These are phyloP conservation scores for Phaonia tiefii DNA, from an alignment of 2,888 invertebrate genomes.

Conservation along the genomic window DNA sequence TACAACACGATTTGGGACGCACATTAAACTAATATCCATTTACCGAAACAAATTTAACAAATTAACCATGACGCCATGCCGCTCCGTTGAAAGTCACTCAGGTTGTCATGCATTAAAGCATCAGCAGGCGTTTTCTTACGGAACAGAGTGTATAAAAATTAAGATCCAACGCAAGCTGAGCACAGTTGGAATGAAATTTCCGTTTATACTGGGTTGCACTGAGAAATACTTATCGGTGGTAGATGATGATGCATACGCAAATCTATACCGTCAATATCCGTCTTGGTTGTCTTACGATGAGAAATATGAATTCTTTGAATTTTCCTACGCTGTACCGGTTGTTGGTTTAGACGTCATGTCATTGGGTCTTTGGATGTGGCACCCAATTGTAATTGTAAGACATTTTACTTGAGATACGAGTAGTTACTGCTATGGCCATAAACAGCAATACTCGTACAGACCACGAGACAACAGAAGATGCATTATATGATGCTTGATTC, in stretches of 20 bases:
- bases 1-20: no score
- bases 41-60: not conserved
- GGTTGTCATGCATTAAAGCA: not conserved
- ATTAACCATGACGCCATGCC: conserved; percentile 5
- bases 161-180: conserved; percentile 28
- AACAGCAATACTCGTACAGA: no score
- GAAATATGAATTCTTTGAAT: no score
- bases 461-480: no score
- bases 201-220: not conserved
- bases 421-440: no score
- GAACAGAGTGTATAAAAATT: not conserved
- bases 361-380: not conserved
- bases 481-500: no score
- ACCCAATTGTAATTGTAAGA: conserved; percentile 21
- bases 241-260: conserved; percentile 43
- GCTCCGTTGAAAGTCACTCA: conserved; percentile 26
- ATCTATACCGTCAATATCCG: conserved; percentile 29
- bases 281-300: conserved; percentile 20
- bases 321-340: no score
- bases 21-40: no score
- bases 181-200: conserved; percentile 42
- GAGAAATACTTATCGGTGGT: conserved; percentile 15
- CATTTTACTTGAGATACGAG: conserved; percentile 19
- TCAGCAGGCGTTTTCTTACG: not conserved
- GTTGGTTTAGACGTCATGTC: not conserved